Base-by-base conservation (phyloP, 2,797 vertebrate species). In the Protonibea diacanthus region DNA sequence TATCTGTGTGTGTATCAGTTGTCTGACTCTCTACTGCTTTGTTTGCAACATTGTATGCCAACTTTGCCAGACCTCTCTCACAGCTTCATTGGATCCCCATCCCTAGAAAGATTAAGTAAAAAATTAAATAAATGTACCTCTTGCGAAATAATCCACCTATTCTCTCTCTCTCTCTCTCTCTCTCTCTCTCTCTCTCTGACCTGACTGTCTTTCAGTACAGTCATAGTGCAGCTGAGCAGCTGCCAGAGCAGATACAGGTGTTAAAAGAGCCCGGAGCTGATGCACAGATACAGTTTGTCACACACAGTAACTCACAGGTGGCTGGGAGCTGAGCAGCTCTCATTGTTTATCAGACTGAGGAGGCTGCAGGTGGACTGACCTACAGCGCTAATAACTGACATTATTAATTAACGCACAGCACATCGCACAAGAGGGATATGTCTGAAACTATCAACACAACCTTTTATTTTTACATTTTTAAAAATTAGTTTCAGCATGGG, bases 361-460 rank as follows among this genome's bases (percentile, higher is more conserved):
- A 38, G 59, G 59, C 66, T 83, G 63, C 92, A 92, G 88, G 75
- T 92, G 89, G 86, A 61, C 58, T 25, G 61, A 58, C 40, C 23
- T n/a, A 29, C 55, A 3, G 12, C 25, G 51, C 62, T 74, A 68
- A 81, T 71, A 80, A 71, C 75, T 76, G 74, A 77, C 71, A 72
- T 81, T 67, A 80, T 79, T 79, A 77, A 81, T 84, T 20, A 29
- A 75, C 72, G 81, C 44, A 64, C 55, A 40, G 10, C 14, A 40
- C 18, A 7, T 52, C 53, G 56, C 67, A 48, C 29, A 48, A 18
- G 44, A 71, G 48, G 56, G 57, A 57, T 23, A 42, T 15, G 68
- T 52, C 66, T 65, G 45, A 77, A 80, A 70, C 81, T 18, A 64
- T 76, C 71, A 74, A 23, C 38, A 23, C 62, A 72, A 73, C 27